These are phyloP conservation scores for Cherax destructor DNA, from an alignment of 1,140 invertebrate species.

Conservation along the genomic window DNA sequence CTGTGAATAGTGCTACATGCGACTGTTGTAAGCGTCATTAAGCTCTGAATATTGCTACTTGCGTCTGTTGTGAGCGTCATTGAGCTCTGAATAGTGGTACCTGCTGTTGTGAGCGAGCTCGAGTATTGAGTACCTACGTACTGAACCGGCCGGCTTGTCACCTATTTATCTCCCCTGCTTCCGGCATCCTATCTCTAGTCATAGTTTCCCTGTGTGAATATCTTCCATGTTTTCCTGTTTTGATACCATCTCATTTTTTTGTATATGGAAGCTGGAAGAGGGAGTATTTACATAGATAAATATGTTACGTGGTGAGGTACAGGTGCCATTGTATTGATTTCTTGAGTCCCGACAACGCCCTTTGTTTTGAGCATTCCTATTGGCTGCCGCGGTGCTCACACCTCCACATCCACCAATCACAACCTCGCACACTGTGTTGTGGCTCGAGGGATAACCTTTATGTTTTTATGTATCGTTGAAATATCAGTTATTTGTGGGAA, in stretches of 20 bases:
- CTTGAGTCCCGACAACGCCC: conserved; percentile 32
- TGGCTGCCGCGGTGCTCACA: conserved; percentile 39
- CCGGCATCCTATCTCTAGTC: too few relatives aligned
- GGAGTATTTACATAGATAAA: neutral
- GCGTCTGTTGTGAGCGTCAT: too few relatives aligned
- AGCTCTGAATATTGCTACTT: too few relatives aligned
- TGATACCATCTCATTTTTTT: neutral
- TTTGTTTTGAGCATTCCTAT: conserved; percentile 25
- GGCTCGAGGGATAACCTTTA: neutral
- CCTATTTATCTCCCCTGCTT: too few relatives aligned
- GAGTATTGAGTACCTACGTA: too few relatives aligned
- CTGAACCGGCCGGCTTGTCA: too few relatives aligned
- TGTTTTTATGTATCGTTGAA: neutral
- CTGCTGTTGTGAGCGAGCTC: too few relatives aligned
- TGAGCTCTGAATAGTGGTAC: too few relatives aligned
- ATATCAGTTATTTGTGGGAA: neutral
- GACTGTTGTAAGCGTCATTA: too few relatives aligned
- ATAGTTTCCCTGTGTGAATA: neutral
- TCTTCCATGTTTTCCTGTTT: neutral
- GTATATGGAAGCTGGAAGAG: neutral
- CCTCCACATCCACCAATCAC: conserved; percentile 40
- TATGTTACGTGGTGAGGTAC: neutral
- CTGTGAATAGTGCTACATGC: too few relatives aligned
- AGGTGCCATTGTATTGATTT: conserved; percentile 46
- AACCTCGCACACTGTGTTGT: neutral